Conservation (phyloP, 53 echinoderm and acorn worm genomes). For the Patiria pectinifera region DNA sequence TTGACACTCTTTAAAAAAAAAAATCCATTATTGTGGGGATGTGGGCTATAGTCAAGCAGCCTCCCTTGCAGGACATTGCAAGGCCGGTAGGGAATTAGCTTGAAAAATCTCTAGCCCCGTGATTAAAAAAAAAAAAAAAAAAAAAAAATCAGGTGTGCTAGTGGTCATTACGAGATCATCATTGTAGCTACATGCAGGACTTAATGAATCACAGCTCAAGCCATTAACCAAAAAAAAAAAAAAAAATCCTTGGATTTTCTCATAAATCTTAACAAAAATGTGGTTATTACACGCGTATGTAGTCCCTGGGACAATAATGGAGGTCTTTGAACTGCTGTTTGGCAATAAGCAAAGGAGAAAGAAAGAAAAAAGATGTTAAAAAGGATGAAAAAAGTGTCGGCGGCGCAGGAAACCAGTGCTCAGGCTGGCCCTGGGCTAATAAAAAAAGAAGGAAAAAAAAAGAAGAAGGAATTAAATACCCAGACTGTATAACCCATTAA, state of each 20-base stretch:
- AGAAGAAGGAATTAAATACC: constrained; percentile 5
- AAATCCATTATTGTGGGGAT: not conserved
- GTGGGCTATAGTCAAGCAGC: not conserved
- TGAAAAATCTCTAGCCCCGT: not conserved
- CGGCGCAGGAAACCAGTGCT: not conserved
- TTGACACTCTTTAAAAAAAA: not conserved
- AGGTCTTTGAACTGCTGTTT: constrained; percentile 8
- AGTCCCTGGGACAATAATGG: constrained; percentile 11
- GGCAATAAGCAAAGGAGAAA: not conserved
- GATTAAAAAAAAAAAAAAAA: constrained; percentile 39
- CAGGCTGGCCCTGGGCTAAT: not conserved
- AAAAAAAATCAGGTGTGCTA: constrained; percentile 21
- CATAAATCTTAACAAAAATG: constrained; percentile 36
- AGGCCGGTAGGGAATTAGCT: not conserved
- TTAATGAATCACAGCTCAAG: constrained; percentile 31
- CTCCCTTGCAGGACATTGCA: not conserved
- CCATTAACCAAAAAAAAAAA: constrained; percentile 35
- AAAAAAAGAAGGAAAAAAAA: not conserved
- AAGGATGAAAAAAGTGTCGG: not conserved
- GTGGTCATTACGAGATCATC: constrained; percentile 47
- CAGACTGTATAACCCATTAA: constrained; percentile 37
- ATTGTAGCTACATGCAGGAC: not conserved
- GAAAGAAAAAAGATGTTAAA: not conserved
- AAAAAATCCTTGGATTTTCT: constrained; percentile 36
- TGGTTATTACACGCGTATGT: constrained; percentile 24